Evolutionary conservation across 2,888 invertebrate genomes (phyloP), one percentile per base, ranked within the genome.

Genomic region (Calliphora vomitoria): DNA sequence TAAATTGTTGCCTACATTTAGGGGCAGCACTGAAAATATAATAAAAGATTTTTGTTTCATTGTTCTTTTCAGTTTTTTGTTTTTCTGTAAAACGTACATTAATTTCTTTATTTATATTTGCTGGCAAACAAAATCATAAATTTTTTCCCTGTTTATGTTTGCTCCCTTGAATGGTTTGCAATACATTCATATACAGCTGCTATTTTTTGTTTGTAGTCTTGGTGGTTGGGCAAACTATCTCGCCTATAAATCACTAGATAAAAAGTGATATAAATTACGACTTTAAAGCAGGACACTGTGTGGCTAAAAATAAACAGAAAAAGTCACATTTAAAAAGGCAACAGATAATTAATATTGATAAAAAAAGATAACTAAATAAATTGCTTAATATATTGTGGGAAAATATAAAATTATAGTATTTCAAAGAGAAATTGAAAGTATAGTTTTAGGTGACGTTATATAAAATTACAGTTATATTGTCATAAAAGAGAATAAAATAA

Each of bases 1-100:
- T 75, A 75, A 80, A 71, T 50, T 44, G 71, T 50, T 81, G 71
- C 78, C 64, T 72, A 72, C 71, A 72, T 72, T 72, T 64, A 66
- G 71, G 64, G 31, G 44, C 41, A 53, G 35, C 0, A 11, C 8
- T 47, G 15, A 47, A 53, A 8, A 35, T 62, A 15, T 13, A 60
- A 69, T 68, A 58, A 55, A 66, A 25, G 55, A 18, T 66, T 71
- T 64, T 20, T 55, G 15, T 53, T 71, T 64, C 25, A 44, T 55
- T 78, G 18, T 68, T 44, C 35, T 76, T 41, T 41, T 76, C 1
- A 55, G 31, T 69, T 20, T 60, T 62, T n/a, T 31, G 44, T 41
- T 25, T 25, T 25, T 31, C 8, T 38, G 20, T 55, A 25, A 25
- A 25, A 72, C 8, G 20, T 38, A 18, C 25, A 68, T 82, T 44